Evolutionary conservation across 2,888 invertebrate species (phyloP), one percentile per base, ranked within the genome.

Genomic region (Hypomecis atomaria): DNA sequence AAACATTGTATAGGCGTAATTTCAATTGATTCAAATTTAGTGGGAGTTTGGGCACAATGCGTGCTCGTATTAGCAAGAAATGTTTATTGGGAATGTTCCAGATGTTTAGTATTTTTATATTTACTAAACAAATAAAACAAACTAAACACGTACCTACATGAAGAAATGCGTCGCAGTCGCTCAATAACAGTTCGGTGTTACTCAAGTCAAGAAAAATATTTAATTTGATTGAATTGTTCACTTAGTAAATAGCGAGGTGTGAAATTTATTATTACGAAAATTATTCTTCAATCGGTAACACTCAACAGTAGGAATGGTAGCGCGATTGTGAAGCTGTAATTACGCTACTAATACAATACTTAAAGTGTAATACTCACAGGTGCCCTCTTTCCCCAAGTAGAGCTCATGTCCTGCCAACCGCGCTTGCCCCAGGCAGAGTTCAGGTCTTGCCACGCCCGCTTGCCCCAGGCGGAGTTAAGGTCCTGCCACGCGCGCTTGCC

Each of bases 401-500:
- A 82, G 74, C 84, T 89, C 78, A 94, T 80, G 75, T 92, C 93
- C 71, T 94, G 91, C 94, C 94, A 94, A 33, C 89, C 94, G 33
- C 94, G 87, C 77, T 95, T 95, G 58, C 94, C 94, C 94, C 94
- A 94, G 5, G 93, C 90, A 1, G 92, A 82, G 75, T 93, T 93
- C 66, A 95, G 80, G 76, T 94, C 94, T 53, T 89, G 89, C 95
- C 94, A 95, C 13, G 89, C 94, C 0, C 95, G 87, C 71, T 95
- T 95, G 65, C 94, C 94, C 93, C 93, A 93, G 62, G 90, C 90
- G 0, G 86, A 81, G 74, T 90, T 89, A 48, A 94, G 79, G 69
- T 92, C 93, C 73, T 94, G 91, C 94, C 94, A 94, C 11, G 91
- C 94, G 36, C 94, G 85, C 76, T 95, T 95, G 40, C 94, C 94